Percentiles rank a stretch among this genome's conserved stretches.
phyloP scores from a whole-genome alignment of 2,113 vertebrate genomes.

The Hiodon tergisus region DNA sequence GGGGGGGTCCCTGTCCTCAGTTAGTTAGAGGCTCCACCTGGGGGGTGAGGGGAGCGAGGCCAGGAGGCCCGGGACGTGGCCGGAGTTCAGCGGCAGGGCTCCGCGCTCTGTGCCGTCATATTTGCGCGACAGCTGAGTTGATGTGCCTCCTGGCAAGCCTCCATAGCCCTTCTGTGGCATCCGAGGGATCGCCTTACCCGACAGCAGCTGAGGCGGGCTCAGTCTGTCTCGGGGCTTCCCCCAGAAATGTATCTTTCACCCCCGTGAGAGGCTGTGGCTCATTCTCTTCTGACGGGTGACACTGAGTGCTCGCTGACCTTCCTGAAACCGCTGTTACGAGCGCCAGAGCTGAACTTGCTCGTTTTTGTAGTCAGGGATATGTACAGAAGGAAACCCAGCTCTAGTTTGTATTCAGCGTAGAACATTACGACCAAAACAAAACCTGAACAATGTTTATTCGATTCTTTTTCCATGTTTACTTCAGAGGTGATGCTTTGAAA shows the following conservation, averaged over 20 bases:
- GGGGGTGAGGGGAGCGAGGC: neutral
- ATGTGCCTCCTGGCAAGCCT: conserved; percentile 45
- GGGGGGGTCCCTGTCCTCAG: conserved; percentile 50
- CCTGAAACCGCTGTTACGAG: conserved; percentile 36
- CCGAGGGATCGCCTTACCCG: conserved; percentile 53
- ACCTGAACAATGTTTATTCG: conserved; percentile 7
- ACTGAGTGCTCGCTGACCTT: conserved; percentile 52
- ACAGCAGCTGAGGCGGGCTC: conserved; percentile 57
- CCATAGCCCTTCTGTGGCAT: conserved; percentile 44
- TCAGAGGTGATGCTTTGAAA: conserved; percentile 27
- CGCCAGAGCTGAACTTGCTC: neutral
- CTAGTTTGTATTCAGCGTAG: conserved; percentile 28
- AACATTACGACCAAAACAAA: conserved; percentile 32
- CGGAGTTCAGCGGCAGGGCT: neutral
- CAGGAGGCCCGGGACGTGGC: neutral
- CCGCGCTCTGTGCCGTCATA: conserved; percentile 39
- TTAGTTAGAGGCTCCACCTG: conserved; percentile 39
- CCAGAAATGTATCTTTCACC: conserved; percentile 53
- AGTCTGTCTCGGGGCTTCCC: conserved; percentile 53
- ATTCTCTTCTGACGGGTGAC: conserved; percentile 37
- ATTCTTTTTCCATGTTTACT: conserved; percentile 25
- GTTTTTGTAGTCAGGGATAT: conserved; percentile 38
- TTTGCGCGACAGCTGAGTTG: conserved; percentile 51
- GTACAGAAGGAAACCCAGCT: conserved; percentile 32
- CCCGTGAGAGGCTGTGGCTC: conserved; percentile 40